These are phyloP conservation scores for Hydractinia echinata DNA, from an alignment of 30 jellyfish, hydroid and myxozoan species.

Conservation along the genomic window DNA sequence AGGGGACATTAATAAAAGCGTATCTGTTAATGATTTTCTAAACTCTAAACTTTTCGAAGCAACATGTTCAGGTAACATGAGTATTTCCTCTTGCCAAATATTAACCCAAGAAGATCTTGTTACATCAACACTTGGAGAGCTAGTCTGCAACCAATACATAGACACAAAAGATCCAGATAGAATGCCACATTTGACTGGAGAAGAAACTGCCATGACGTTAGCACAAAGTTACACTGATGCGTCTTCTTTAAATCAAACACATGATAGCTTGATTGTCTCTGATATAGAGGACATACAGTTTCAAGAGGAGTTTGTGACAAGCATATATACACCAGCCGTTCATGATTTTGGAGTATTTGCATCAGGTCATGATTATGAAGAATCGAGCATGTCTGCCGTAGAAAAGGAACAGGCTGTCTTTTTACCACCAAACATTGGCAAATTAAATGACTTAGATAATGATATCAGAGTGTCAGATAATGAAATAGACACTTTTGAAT, in stretches of 20 bases:
- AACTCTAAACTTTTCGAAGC: not conserved
- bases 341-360: conserved; percentile 8
- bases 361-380: conserved; percentile 18
- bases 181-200: conserved; percentile 9
- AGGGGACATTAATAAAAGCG: not conserved
- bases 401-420: conserved; percentile 1
- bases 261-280: conserved; percentile 1
- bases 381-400: not conserved
- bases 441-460: not conserved
- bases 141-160: conserved; percentile 16
- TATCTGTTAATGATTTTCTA: conserved; percentile 4
- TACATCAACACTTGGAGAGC: conserved; percentile 28
- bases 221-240: no score
- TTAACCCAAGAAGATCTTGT: not conserved
- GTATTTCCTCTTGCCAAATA: not conserved
- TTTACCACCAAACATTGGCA: not conserved
- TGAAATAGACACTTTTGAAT: conserved; percentile 15
- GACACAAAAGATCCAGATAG: not conserved
- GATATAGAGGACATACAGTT: conserved; percentile 7
- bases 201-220: not conserved
- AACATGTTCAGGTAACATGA: not conserved
- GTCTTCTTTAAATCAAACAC: not conserved
- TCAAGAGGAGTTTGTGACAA: conserved; percentile 22
- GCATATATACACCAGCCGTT: not conserved
- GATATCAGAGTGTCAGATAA: not conserved